Conservation (phyloP, 1,140 invertebrate genomes). For the Melipona quadrifasciata region DNA sequence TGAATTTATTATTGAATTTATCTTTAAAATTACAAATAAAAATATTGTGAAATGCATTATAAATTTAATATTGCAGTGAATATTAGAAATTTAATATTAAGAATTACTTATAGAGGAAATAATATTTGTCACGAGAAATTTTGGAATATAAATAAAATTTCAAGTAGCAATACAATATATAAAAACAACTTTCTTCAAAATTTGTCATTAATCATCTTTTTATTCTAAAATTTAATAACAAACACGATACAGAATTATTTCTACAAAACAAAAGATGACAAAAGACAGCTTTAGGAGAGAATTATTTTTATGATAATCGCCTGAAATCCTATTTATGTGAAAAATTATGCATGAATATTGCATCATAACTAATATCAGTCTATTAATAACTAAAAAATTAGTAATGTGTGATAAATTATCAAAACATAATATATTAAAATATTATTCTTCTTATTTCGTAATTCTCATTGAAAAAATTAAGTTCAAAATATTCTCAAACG, state of each 20-base stretch:
- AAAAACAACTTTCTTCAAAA: background rate
- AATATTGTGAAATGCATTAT: background rate
- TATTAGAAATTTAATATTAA: too few species aligned
- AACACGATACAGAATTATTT: too few species aligned
- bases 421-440: background rate
- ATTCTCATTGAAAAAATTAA: background rate
- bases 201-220: background rate
- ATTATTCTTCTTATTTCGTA: background rate
- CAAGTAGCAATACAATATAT: background rate
- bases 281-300: background rate
- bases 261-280: too few species aligned
- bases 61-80: background rate
- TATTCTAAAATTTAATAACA: too few species aligned
- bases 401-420: background rate
- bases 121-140: background rate
- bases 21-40: too few species aligned
- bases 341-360: background rate
- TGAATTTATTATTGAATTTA: too few species aligned
- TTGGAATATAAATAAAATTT: background rate
- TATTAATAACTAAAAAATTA: background rate
- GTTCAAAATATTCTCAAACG: background rate
- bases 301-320: background rate
- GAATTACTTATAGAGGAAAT: background rate
- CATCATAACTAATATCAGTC: background rate
- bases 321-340: background rate